These are phyloP conservation scores for Montipora sp. DNA, from an alignment of 64 coral and sea anemone genomes.

Conservation along the genomic window DNA sequence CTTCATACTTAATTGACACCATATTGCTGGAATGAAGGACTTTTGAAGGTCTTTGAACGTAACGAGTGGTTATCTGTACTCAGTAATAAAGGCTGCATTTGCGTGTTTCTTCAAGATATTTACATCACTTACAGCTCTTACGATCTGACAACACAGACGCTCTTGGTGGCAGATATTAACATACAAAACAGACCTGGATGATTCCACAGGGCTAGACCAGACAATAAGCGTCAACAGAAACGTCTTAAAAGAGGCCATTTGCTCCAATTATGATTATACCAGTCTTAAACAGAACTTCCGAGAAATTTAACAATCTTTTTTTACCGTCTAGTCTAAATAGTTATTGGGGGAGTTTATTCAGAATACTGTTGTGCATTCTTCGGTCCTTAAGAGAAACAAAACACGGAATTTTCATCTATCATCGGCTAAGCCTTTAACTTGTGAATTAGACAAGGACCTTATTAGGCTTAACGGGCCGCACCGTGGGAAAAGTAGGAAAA, in stretches of 20 bases:
- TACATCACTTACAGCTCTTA: not conserved
- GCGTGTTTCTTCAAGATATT: not conserved
- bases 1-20: slow-evolving; percentile 27
- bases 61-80: too few relatives aligned
- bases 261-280: not conserved
- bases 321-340: not conserved
- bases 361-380: not conserved
- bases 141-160: not conserved
- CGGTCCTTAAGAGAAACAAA: slow-evolving; percentile 39
- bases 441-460: slow-evolving; percentile 29
- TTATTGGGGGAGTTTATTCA: not conserved
- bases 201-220: not conserved
- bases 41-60: too few relatives aligned
- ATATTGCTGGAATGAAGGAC: not conserved
- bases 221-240: not conserved
- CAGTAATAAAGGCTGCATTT: not conserved
- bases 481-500: slow-evolving; percentile 25
- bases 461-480: not conserved
- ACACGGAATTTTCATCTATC: slow-evolving; percentile 25
- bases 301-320: not conserved
- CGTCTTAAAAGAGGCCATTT: not conserved
- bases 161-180: not conserved
- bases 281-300: not conserved
- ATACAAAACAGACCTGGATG: not conserved
- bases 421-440: not conserved